Evolutionary conservation across 1,140 invertebrate species (phyloP).

Genomic region (Drosophila willistoni): DNA sequence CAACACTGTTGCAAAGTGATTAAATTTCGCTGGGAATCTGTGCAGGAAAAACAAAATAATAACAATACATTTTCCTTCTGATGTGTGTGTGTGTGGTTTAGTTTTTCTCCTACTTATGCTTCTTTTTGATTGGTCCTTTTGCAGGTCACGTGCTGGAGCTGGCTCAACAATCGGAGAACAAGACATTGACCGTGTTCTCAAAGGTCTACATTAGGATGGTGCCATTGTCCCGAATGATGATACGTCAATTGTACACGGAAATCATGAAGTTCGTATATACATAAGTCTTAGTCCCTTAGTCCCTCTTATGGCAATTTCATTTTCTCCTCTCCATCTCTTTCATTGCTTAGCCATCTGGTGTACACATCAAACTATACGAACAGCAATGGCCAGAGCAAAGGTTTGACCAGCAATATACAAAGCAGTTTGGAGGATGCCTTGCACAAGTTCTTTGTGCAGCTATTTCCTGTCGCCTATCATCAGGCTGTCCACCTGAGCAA

Average conservation of each 20-base stretch:
- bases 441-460: constrained; percentile 90
- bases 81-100: constrained; percentile 7
- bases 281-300: too few species aligned
- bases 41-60: constrained; percentile 52
- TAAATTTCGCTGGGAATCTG: constrained; percentile 62
- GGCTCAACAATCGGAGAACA: constrained; percentile 90
- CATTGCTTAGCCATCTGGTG: constrained; percentile 55
- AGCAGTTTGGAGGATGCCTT: constrained; percentile 85
- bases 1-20: constrained; percentile 57
- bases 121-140: constrained; percentile 51
- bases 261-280: constrained; percentile 86
- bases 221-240: constrained; percentile 86
- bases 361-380: constrained; percentile 70
- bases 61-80: constrained; percentile 27
- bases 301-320: constrained; percentile 1
- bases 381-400: constrained; percentile 60
- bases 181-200: constrained; percentile 89
- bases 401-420: constrained; percentile 48
- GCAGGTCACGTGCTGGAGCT: constrained; percentile 90
- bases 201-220: constrained; percentile 90
- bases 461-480: constrained; percentile 93
- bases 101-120: neutral
- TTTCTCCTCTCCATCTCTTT: neutral
- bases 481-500: constrained; percentile 85
- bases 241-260: constrained; percentile 88